These are phyloP conservation scores for Panthera uncia DNA, from an alignment of 2,113 vertebrate genomes.

Conservation along the genomic window DNA sequence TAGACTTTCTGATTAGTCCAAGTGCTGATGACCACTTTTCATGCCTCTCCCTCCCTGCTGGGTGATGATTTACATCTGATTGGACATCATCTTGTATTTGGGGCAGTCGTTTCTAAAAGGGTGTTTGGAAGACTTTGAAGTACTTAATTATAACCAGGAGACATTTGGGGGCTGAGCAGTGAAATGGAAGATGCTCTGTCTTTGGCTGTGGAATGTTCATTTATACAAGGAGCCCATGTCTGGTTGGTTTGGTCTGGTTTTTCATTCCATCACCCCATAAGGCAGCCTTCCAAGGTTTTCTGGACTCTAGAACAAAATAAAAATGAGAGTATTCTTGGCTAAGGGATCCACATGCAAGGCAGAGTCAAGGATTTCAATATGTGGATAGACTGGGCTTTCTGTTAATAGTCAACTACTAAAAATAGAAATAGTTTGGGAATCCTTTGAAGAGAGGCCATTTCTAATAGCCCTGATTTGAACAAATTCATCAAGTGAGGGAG, in stretches of 20 bases:
- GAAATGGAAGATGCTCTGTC: conserved; percentile 47
- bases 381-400: conserved; percentile 10
- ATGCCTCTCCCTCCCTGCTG: conserved; percentile 1
- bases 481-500: neutral
- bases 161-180: neutral
- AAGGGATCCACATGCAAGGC: neutral
- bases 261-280: conserved; percentile 56
- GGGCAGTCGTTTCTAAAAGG: conserved; percentile 58
- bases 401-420: conserved; percentile 52
- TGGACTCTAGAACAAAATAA: conserved; percentile 57
- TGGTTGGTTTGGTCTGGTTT: conserved; percentile 43
- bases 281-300: conserved; percentile 61
- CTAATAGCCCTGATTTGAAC: conserved; percentile 12
- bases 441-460: conserved; percentile 37
- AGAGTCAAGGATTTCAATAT: conserved; percentile 63
- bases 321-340: conserved; percentile 48
- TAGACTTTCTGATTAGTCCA: conserved; percentile 61
- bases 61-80: conserved; percentile 57
- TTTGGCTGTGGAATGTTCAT: conserved; percentile 48
- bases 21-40: conserved; percentile 11
- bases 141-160: conserved; percentile 77
- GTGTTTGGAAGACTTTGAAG: conserved; percentile 75
- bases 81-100: conserved; percentile 59
- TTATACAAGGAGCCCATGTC: conserved; percentile 5
- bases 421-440: conserved; percentile 47